phyloP scores from a whole-genome alignment of 1,140 invertebrate genomes.

The Mactra quadrangularis region DNA sequence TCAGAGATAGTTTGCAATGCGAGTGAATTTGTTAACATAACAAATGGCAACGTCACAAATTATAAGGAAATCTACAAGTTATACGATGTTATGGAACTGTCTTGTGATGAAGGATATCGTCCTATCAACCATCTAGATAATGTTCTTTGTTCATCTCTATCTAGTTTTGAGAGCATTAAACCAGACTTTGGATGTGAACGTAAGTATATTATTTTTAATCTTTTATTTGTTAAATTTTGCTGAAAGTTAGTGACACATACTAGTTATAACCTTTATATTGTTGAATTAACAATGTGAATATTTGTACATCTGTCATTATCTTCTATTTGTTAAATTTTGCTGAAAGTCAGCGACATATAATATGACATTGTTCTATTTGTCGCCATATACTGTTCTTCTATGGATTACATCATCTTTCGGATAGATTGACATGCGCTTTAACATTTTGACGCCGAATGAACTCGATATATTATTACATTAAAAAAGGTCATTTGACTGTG shows the following conservation, averaged over 20 bases:
- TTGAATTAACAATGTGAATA: neutral
- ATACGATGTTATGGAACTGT: conserved; percentile 10
- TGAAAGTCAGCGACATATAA: neutral
- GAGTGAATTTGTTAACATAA: neutral
- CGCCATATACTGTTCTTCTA: no score
- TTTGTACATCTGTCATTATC: neutral
- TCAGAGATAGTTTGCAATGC: conserved; percentile 13
- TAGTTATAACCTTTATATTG: no score
- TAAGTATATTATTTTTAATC: neutral
- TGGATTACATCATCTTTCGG: no score
- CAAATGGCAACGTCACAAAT: conserved; percentile 20
- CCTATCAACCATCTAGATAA: neutral
- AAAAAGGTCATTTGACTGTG: no score
- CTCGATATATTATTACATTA: no score
- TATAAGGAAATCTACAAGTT: conserved; percentile 5
- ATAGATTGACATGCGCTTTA: no score
- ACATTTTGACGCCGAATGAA: neutral
- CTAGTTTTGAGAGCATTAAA: neutral
- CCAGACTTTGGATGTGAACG: conserved; percentile 1
- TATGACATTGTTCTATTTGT: neutral
- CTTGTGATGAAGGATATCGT: conserved; percentile 17
- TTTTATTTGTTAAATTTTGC: no score
- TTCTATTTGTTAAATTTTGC: neutral
- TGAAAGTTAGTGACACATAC: neutral
- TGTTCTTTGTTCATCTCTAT: neutral